Evolutionary conservation across 2,888 invertebrate genomes (phyloP), one percentile per base, ranked within the genome.

Genomic region (Baccha elongata): DNA sequence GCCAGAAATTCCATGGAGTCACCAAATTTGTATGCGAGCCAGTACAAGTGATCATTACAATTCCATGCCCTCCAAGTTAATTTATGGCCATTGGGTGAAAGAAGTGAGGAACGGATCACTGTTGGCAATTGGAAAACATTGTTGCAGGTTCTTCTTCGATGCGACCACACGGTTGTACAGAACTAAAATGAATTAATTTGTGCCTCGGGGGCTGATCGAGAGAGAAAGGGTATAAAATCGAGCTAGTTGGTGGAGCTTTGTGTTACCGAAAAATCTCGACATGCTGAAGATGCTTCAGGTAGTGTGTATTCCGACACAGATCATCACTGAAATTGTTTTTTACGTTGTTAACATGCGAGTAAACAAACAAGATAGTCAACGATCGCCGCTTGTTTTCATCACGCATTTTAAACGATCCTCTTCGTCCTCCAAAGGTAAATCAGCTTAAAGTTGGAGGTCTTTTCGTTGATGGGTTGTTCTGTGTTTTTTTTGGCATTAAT

Each of bases 1-100:
- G 83, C 83, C 83, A 83, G 78, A 83, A 83, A 83, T 83, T 83
- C 78, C 83, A 72, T 67, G 71, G 11, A 67, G 52, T 40, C 76
- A 71, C 48, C 75, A 52, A 71, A 71, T 67, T 46, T 44, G 37
- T 37, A 35, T 67, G 53, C 44, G 37, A 23, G 46, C 44, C 32
- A 21, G 40, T 21, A 53, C 60, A 69, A 68, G 73, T 64, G 67
- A 72, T 72, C 76, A 72, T 62, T 81, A 60, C 71, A 60, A 62
- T 53, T 52, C 55, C 71, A 76, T 50, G 29, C 29, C 8, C 5
- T 8, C 29, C 1, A 32, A 4, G 29, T 8, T 32, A 32, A 32
- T 32, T 1, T 5, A 32, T n/a, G n/a, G n/a, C n/a, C n/a, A n/a
- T n/a, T n/a, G 29, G 8, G 29, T 8, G 29, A 32, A 32, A 8